Evolutionary conservation across 2,888 invertebrate genomes (phyloP), one percentile per base, ranked within the genome.

Genomic region (Ariolimax columbianus): DNA sequence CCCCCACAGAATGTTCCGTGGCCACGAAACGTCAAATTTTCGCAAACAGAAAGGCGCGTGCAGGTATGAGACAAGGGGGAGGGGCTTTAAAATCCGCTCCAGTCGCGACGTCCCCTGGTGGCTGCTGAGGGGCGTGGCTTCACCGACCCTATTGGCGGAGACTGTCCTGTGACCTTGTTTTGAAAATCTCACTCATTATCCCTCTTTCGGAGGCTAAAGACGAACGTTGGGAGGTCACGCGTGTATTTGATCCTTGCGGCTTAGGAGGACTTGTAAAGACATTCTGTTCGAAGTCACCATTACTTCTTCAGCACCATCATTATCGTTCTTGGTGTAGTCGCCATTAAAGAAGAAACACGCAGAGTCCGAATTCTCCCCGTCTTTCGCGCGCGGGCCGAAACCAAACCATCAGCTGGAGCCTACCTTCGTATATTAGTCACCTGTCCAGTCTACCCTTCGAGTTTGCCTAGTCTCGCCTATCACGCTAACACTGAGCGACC

Each of bases 191-290:
- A 70, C 40, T 55, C 68, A 77, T 78, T 78, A 77, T 68, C 51
- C 68, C 77, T 66, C 68, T 51, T 77, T 72, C 73, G 63, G 70
- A 68, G 79, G 79, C 79, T 79, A 72, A 84, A 73, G 51, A 66
- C 84, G 40, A 43, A n/a, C 59, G 84, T 79, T 43, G 55, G n/a
- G 70, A 72, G 79, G 79, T 84, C 79, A 79, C 59, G 84, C 79
- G 79, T 79, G 73, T 63, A 70, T 68, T 83, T 83, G 79, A 84
- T 79, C 84, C 73, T 63, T 23, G 70, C 83, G 84, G 84, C 84
- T 84, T 84, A 84, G 79, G 33, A 73, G 40, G 79, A 79, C 43
- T 63, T 30, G 59, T 55, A 84, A 79, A 84, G 73, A 72, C 73
- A 55, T 55, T 30, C 72, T 72, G 55, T 70, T 72, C 78, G 30